phyloP scores from a whole-genome alignment of 2,888 invertebrate genomes.

The Lacanobia oleracea region DNA sequence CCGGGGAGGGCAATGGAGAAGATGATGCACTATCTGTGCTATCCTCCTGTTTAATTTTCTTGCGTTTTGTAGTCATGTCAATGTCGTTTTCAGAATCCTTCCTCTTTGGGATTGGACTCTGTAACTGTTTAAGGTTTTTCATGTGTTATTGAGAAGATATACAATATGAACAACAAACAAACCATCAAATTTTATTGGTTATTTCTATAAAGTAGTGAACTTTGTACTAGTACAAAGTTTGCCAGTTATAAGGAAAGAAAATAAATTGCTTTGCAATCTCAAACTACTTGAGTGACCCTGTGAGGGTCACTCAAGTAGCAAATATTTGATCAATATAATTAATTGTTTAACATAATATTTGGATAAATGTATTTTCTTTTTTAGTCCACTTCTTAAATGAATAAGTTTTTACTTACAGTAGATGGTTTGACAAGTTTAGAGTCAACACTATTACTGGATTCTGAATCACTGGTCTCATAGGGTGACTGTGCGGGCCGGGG shows the following conservation, averaged over 20 bases:
- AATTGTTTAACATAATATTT: too few relatives aligned
- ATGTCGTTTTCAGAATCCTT: constrained; percentile 93
- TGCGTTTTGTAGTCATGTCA: constrained; percentile 81
- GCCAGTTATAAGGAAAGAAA: too few relatives aligned
- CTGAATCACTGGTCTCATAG: constrained; percentile 90
- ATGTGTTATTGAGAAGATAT: neutral
- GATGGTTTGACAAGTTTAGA: constrained; percentile 82
- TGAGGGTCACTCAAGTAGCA: too few relatives aligned
- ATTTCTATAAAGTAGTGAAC: too few relatives aligned
- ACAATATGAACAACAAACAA: too few relatives aligned
- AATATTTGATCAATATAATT: too few relatives aligned
- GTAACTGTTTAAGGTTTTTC: constrained; percentile 69
- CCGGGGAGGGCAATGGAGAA: constrained; percentile 84
- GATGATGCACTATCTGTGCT: constrained; percentile 79
- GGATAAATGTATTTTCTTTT: too few relatives aligned
- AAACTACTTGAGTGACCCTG: too few relatives aligned
- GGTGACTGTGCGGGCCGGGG: constrained; percentile 86
- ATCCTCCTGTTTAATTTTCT: constrained; percentile 85
- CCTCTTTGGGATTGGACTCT: constrained; percentile 90
- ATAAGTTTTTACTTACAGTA: constrained; percentile 46
- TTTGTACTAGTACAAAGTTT: too few relatives aligned
- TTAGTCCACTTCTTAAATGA: neutral
- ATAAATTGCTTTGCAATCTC: too few relatives aligned
- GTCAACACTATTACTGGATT: constrained; percentile 88
- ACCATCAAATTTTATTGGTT: too few relatives aligned